Evolutionary conservation across 2,888 invertebrate species (phyloP), one percentile per base, ranked within the genome.

Genomic region (Sarcophaga rosellei): DNA sequence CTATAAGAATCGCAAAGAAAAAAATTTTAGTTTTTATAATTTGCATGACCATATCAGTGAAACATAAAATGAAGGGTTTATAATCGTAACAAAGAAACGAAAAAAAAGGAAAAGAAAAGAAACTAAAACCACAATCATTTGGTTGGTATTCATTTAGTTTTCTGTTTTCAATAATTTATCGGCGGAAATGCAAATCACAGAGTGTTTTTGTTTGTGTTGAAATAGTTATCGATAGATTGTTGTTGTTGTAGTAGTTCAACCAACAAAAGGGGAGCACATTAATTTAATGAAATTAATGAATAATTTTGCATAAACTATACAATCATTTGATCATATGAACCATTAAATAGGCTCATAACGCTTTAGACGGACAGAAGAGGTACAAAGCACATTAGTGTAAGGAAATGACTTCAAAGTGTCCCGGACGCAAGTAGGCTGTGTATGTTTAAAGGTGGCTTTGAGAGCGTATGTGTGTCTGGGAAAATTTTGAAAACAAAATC

Each of bases 301-400:
- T 78, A 73, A 84, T 86, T 84, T 81, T 47, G 66, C 74, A 81
- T 86, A 81, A 86, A 84, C 74, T 81, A 84, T 35, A 10, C 35
- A 2, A 35, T 68, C 78, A 75, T 78, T 62, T 82, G 69, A 85
- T 70, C 62, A 77, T 53, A 53, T 53, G 53, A 53, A 53, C 53
- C 53, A 53, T 15, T 53, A 53, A 53, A 53, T 53, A 53, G 17
- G 17, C 53, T 15, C 17, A 17, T 53, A 53, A 53, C 4, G 4
- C 3, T 62, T 73, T 17, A 57, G 4, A 61, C 59, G 45, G 17
- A 66, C 21, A 59, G 5, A 76, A 59, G 5, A 76, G 44, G 44
- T 57, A 53, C 66, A 53, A 63, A 74, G n/a, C 10, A 2, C 57
- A 68, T 65, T 75, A 44, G 21, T 23, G 59, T 10, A 70, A 72